Evolutionary conservation across 1,140 invertebrate species (phyloP).

Genomic region (Matsumurasca onukii): DNA sequence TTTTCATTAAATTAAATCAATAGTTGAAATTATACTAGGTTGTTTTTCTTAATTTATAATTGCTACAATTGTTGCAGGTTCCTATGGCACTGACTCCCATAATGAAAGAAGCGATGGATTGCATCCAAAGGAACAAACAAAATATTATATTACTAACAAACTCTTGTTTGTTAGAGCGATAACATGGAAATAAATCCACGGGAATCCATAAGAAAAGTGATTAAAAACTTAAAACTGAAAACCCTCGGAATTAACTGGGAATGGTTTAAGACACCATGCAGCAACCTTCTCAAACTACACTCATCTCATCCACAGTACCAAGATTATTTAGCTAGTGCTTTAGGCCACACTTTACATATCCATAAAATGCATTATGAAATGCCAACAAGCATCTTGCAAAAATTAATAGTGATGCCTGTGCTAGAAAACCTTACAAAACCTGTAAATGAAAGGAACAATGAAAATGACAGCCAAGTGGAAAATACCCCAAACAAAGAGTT

Average conservation of each 20-base stretch:
- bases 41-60: too few species aligned
- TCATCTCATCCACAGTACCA: conserved; percentile 26
- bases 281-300: conserved; percentile 4
- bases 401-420: conserved; percentile 12
- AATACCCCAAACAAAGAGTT: too few species aligned
- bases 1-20: too few species aligned
- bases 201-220: conserved; percentile 1
- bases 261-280: conserved; percentile 27
- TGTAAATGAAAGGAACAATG: not conserved
- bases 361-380: conserved; percentile 25
- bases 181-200: conserved; percentile 18
- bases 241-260: conserved; percentile 17
- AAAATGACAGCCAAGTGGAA: too few species aligned
- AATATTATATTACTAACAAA: not conserved
- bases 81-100: conserved; percentile 12
- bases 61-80: too few species aligned
- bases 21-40: too few species aligned
- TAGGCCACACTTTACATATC: conserved; percentile 16
- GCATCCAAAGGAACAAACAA: not conserved
- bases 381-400: conserved; percentile 13
- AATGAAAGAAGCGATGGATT: conserved; percentile 24
- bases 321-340: too few species aligned
- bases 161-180: not conserved
- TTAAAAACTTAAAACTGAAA: conserved; percentile 8
- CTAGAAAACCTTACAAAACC: conserved; percentile 4